phyloP scores from a whole-genome alignment of 2,888 invertebrate genomes.

The Tenthredo scrophulariae region DNA sequence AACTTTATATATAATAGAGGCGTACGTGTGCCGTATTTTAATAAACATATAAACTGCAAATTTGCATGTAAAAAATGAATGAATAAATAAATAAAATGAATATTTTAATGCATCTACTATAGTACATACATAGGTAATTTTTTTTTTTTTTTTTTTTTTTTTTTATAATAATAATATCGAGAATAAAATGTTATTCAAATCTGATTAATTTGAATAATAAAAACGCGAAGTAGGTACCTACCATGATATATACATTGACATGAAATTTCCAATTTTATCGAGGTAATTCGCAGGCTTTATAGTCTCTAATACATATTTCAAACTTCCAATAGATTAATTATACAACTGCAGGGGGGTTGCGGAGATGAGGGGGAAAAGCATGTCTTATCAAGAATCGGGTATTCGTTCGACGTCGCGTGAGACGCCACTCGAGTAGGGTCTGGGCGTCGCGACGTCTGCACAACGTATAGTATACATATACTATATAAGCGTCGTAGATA shows the following conservation, averaged over 20 bases:
- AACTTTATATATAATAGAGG: not conserved
- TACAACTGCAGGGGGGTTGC: not conserved
- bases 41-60: not conserved
- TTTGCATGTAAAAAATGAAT: not conserved
- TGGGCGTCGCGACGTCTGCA: conserved; percentile 52
- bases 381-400: conserved; percentile 48
- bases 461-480: conserved; percentile 6
- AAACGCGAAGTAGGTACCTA: not conserved
- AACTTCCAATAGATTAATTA: conserved; percentile 23
- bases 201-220: not conserved
- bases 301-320: not conserved
- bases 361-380: conserved; percentile 61
- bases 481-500: not conserved
- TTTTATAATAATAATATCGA: not conserved
- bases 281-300: not conserved
- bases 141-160: not conserved
- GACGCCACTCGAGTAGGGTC: conserved; percentile 43
- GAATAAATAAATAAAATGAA: not conserved
- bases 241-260: not conserved
- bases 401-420: conserved; percentile 47
- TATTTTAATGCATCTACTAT: not conserved
- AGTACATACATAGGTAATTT: not conserved
- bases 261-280: not conserved
- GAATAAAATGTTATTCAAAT: not conserved
- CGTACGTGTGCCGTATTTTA: not conserved